phyloP scores from a whole-genome alignment of 2,797 vertebrate genomes.

The Syndactyla subalaris region DNA sequence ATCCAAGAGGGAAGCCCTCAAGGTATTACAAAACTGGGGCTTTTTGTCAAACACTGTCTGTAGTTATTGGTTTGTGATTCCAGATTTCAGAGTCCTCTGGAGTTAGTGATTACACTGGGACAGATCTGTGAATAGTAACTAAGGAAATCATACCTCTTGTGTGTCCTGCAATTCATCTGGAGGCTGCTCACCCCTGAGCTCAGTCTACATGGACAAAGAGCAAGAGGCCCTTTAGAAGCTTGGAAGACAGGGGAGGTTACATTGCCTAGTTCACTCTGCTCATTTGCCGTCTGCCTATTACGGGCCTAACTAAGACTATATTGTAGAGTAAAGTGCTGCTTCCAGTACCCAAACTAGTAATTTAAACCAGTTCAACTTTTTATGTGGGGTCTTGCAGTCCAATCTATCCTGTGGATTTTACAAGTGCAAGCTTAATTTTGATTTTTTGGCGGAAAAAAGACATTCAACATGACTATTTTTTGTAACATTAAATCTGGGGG shows the following conservation, averaged over 20 bases:
- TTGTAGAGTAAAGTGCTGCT: neutral
- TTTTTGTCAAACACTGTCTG: neutral
- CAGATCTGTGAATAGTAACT: neutral
- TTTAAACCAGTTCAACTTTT: neutral
- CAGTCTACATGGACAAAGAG: neutral
- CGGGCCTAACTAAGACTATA: neutral
- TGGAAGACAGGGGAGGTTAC: neutral
- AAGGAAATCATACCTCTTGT: neutral
- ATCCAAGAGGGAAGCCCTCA: rapidly evolving
- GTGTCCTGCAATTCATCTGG: neutral
- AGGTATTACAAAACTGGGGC: rapidly evolving
- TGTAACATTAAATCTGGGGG: rapidly evolving
- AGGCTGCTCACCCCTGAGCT: neutral
- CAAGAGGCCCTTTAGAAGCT: neutral
- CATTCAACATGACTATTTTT: neutral
- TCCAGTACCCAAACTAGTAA: neutral
- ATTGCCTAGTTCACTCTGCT: neutral
- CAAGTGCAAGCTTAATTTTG: neutral
- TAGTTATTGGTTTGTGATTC: neutral
- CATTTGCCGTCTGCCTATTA: neutral
- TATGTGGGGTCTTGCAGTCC: neutral
- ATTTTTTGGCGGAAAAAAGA: neutral
- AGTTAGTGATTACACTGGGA: neutral
- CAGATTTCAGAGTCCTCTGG: neutral
- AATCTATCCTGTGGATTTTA: neutral